Base-by-base conservation (phyloP, 2,113 vertebrate species). In the Ariopsis seemanni region DNA sequence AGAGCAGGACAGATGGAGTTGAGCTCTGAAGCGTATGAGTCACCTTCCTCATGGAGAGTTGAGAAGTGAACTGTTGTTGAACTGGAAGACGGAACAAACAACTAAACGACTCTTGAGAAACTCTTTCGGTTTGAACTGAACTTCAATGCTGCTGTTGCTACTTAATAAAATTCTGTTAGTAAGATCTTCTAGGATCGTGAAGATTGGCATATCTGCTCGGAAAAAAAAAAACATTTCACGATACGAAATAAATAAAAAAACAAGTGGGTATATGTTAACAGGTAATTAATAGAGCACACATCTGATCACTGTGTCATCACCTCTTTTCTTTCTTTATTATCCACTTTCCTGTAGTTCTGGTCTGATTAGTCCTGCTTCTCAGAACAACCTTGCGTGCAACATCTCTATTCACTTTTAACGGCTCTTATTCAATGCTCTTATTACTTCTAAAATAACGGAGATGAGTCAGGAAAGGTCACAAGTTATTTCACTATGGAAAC, bases 341-440 rank as follows among this genome's bases (percentile, higher is more conserved):
- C 57, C 10, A 65, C 75, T 10, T 85, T 87, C 87, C 87, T 85
- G 89, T 69, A 58, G 11, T 82, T 71, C 85, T 79, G 77, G 89
- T 89, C 78, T 85, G 85, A 78, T 82, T 18, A 75, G 84, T 62
- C 7, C 22, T n/a, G 42, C 18, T 34, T 57, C 63, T 48, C 2
- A 55, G 57, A 53, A 58, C 55, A 88, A 75, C 60, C 83, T 74
- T 0, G 65, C 55, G 42, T 87, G 79, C 74, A 25, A 83, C 14
- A 55, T 25, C 74, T 42, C 55, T 62, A 11, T 75, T 67, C 75
- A 63, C 80, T 11, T 77, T 42, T 69, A 81, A 87, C 83, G 53
- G 18, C 30, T 25, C 63, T 20, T 75, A 14, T 85, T 82, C 25
- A 50, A 75, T 48, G 9, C 30, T 67, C 79, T n/a, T 67, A 67